Percentiles rank a stretch among this genome's conserved stretches.
These are phyloP conservation scores for Oreochromis tanganicae DNA, from an alignment of 2,113 vertebrate species.

Conservation along the genomic window DNA sequence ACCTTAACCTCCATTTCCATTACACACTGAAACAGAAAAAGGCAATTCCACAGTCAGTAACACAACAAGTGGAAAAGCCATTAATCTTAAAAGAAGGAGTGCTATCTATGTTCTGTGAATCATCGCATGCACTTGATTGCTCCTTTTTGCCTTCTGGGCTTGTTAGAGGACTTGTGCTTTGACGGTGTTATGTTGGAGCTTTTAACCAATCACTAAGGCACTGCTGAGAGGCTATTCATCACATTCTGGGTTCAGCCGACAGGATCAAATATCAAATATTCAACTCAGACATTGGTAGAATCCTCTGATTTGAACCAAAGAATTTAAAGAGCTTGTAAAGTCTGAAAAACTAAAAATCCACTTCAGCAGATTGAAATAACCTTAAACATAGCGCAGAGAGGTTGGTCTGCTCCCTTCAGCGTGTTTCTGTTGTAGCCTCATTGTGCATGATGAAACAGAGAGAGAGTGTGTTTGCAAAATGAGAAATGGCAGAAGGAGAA, in stretches of 20 bases:
- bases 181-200: background rate
- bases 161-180: background rate
- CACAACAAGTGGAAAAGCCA: background rate
- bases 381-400: background rate
- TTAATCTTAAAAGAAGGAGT: slow-evolving; percentile 5
- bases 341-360: background rate
- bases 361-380: background rate
- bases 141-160: background rate
- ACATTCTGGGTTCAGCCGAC: background rate
- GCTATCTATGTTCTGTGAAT: background rate
- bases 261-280: background rate
- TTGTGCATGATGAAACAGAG: background rate
- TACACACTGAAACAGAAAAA: background rate
- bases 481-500: background rate
- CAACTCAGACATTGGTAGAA: background rate
- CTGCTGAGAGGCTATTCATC: background rate
- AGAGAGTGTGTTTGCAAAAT: background rate
- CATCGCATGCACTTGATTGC: background rate
- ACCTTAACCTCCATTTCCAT: slow-evolving; percentile 4
- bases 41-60: background rate
- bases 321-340: background rate
- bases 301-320: background rate
- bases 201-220: background rate
- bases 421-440: background rate
- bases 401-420: background rate